A percentile compares a stretch with the other conserved stretches of the same genome.
phyloP scores from a whole-genome alignment of 2,113 vertebrate species.

The Proteles cristata region DNA sequence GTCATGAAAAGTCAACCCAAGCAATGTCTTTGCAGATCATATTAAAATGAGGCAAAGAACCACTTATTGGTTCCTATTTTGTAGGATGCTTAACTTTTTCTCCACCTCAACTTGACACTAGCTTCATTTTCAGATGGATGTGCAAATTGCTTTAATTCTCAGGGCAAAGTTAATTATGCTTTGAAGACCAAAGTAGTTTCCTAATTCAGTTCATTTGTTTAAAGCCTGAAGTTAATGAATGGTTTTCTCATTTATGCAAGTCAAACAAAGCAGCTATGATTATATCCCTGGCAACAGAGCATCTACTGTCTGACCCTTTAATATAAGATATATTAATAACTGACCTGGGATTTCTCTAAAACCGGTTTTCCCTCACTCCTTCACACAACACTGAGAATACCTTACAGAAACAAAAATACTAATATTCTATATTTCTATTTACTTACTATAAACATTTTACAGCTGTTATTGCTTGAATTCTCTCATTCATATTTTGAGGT shows the following conservation, averaged over 20 bases:
- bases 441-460: not conserved
- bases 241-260: not conserved
- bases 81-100: not conserved
- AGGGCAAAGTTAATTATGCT: not conserved
- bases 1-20: not conserved
- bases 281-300: not conserved
- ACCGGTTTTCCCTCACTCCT: not conserved
- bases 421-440: not conserved
- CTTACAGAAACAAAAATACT: not conserved
- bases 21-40: not conserved
- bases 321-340: not conserved
- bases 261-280: not conserved
- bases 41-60: not conserved
- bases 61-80: not conserved
- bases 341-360: conserved; percentile 10
- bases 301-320: not conserved
- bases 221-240: not conserved
- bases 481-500: not conserved
- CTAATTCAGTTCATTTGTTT: not conserved
- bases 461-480: conserved; percentile 1
- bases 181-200: conserved; percentile 20
- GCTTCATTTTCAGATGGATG: not conserved
- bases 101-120: not conserved
- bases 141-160: not conserved
- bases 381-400: not conserved